Evolutionary conservation across 2,113 vertebrate species (phyloP), one percentile per base, ranked within the genome.

Genomic region (Lucifuga dentata): DNA sequence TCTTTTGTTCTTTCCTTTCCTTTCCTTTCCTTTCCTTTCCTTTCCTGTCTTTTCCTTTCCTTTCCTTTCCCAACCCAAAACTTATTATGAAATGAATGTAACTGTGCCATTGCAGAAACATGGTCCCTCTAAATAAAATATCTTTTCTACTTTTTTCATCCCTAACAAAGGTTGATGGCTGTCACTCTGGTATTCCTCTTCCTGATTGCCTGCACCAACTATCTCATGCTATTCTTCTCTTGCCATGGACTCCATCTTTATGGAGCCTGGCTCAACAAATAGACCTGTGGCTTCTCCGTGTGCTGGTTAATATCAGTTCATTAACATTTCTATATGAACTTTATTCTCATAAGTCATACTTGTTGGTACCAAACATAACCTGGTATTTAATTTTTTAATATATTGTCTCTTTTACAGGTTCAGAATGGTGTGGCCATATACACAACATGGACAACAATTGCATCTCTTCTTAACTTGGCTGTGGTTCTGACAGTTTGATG

Each of bases 341-440:
- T 29, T 3, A 29, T 29, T 29, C 26, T 29, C 26, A 29, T 3
- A 29, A 29, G 26, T 29, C 26, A 29, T 5, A 29, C 26, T 7
- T 5, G 26, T 3, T 7, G 3, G 26, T 29, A n/a, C n/a, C n/a
- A n/a, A n/a, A n/a, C n/a, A n/a, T n/a, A n/a, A n/a, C n/a, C n/a
- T n/a, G n/a, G 26, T 29, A 7, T 7, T 29, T 29, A 7, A 29
- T 29, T 29, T 3, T 29, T 29, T 29, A 7, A 29, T 36, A 9
- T 36, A 13, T 26, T 38, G 1, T 59, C 6, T 44, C 11, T 35
- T 2, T 16, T 60, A 6, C 82, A 95, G 94, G 89, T 95, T 20
- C 95, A 95, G 84, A 96, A 95, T 0, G 93, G 93, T 11, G 63
- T 96, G 39, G 91, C 84, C 0, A 67, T 92, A 9, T 95, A 95